A percentile compares a stretch with the other conserved stretches of the same genome.
Conservation (phyloP, 2,113 vertebrate species). For the Todiramphus chloris region DNA sequence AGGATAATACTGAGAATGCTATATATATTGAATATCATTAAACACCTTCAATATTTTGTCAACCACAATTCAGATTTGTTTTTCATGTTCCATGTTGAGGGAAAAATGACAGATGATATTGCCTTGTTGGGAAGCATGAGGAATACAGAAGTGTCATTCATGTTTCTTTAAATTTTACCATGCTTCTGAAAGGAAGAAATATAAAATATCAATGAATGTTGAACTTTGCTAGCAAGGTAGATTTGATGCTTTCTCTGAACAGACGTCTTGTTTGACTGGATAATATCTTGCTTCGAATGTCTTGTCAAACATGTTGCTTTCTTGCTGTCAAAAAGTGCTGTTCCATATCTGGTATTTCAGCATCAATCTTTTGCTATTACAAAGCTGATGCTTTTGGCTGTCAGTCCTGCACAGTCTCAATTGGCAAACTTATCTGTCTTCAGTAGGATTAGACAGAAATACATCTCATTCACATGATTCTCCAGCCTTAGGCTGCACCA, state of each 20-base stretch:
- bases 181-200: not conserved
- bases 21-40: not conserved
- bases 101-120: not conserved
- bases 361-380: conserved; percentile 60
- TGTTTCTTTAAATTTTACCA: not conserved
- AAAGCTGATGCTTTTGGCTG: conserved; percentile 59
- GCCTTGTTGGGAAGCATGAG: not conserved
- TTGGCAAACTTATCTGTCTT: conserved; percentile 73
- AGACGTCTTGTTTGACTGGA: conserved; percentile 63
- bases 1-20: not conserved
- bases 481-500: conserved; percentile 52
- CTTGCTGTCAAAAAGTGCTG: conserved; percentile 54
- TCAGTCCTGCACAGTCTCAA: conserved; percentile 56
- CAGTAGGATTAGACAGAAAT: conserved; percentile 69
- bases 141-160: not conserved
- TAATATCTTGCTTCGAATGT: conserved; percentile 50
- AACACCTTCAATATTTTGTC: not conserved
- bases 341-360: conserved; percentile 58
- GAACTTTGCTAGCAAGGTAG: conserved; percentile 31
- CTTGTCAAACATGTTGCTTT: conserved; percentile 46
- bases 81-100: not conserved
- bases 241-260: conserved; percentile 37
- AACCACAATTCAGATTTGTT: not conserved
- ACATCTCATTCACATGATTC: conserved; percentile 61
- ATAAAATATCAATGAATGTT: conserved; percentile 44